Conservation (phyloP, 2,888 invertebrate species). For the Pollenia amentaria region DNA sequence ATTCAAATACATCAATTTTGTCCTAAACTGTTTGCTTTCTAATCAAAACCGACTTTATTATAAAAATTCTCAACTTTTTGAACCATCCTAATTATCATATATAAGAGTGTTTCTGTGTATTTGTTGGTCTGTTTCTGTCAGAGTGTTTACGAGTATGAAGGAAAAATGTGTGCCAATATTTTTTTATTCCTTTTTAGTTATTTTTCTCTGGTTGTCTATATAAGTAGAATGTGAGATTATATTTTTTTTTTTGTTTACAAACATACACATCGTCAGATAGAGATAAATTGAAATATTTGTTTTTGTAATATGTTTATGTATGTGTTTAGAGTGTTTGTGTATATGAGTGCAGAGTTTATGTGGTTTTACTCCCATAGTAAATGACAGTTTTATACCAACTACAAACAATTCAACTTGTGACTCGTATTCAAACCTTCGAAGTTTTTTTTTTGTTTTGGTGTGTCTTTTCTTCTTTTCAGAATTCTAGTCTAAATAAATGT, state of each 20-base stretch:
- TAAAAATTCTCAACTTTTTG: too few species aligned
- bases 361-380: conserved; percentile 68
- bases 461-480: not conserved
- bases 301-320: conserved; percentile 9
- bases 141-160: conserved; percentile 40
- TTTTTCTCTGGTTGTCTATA: conserved; percentile 29
- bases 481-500: conserved; percentile 23
- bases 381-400: conserved; percentile 63
- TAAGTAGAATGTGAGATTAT: conserved; percentile 2
- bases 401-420: conserved; percentile 68
- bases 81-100: not conserved
- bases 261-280: not conserved
- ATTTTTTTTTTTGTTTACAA: not conserved
- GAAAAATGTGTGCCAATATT: conserved; percentile 51
- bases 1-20: too few species aligned
- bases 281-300: not conserved
- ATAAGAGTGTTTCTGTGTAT: not conserved
- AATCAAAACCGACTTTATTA: too few species aligned
- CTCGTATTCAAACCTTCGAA: conserved; percentile 44
- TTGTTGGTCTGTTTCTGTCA: conserved; percentile 16
- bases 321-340: conserved; percentile 30
- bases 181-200: conserved; percentile 29
- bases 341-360: conserved; percentile 47
- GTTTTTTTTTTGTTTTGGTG: not conserved
- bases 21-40: too few species aligned